Evolutionary conservation across 2,113 vertebrate genomes (phyloP), one percentile per base, ranked within the genome.

Genomic region (Hiodon tergisus): DNA sequence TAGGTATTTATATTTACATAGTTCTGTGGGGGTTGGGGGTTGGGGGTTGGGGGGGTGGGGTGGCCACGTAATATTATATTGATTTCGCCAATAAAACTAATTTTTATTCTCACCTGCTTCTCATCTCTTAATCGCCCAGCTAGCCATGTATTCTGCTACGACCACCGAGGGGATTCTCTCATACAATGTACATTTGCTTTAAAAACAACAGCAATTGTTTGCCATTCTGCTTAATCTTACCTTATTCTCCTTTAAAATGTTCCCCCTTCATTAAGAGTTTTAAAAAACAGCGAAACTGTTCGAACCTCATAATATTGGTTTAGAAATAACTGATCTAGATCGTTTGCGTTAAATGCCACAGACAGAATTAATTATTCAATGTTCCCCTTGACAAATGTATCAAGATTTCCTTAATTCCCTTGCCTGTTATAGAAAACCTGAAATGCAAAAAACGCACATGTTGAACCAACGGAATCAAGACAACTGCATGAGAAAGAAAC

Each of bases 301-400:
- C 61, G 69, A 63, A 62, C 69, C 61, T 55, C 62, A 77, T 77
- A 72, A n/a, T 76, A 68, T 71, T 76, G 59, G 65, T 75, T 67
- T 76, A 70, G 70, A 71, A 67, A 58, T 70, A 52, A 72, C 63
- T 72, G 51, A 77, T 71, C 52, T 66, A 77, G 63, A 72, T 72
- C 76, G 63, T 66, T 53, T 72, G 76, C 61, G 69, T 72, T 72
- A 72, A 77, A 77, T 77, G 76, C 61, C 76, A 77, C 52, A 60
- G 62, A 57, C 61, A 67, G 63, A 72, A 58, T 77, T 17, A 77
- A 77, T 72, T 67, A 61, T 77, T 67, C 76, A 77, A 66, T 76
- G 65, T 76, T 71, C 75, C 68, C 59, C 60, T 51, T 62, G 75
- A 59, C 75, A 76, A 76, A 70, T 76, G 59, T 61, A 76, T 63